phyloP scores from a whole-genome alignment of 2,888 invertebrate species.

The Andrena flavipes region DNA sequence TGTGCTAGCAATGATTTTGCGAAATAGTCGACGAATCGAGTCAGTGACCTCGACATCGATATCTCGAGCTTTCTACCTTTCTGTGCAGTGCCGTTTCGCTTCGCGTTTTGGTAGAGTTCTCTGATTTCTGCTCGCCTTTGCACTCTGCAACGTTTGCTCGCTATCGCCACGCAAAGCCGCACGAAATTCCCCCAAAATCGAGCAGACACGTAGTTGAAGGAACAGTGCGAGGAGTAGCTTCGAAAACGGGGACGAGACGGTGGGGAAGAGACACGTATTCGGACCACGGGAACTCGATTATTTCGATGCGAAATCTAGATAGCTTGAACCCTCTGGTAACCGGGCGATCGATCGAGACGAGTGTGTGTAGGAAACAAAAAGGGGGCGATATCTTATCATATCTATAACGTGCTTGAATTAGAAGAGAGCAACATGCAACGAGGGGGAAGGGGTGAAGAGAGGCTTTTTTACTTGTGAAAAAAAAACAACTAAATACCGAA shows the following conservation, averaged over 20 bases:
- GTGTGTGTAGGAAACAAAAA: conserved; percentile 41
- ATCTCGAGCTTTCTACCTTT: conserved; percentile 4
- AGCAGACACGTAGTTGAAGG: neutral
- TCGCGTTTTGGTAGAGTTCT: neutral
- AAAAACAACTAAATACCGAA: conserved; percentile 22
- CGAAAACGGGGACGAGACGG: conserved; percentile 5
- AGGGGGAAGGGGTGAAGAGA: conserved; percentile 32
- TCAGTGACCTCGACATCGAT: conserved; percentile 27
- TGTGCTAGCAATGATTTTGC: too few species aligned
- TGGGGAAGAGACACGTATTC: neutral
- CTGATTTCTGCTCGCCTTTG: conserved; percentile 15
- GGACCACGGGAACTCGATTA: conserved; percentile 32
- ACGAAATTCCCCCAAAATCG: conserved; percentile 7
- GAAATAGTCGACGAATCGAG: neutral
- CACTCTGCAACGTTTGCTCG: neutral
- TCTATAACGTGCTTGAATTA: conserved; percentile 80
- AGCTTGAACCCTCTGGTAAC: conserved; percentile 38
- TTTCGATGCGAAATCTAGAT: conserved; percentile 39
- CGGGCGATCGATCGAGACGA: conserved; percentile 55
- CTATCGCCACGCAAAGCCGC: neutral
- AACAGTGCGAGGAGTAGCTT: neutral
- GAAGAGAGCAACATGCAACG: conserved; percentile 55
- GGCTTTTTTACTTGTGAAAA: conserved; percentile 77
- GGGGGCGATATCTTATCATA: conserved; percentile 73
- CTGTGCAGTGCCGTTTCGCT: neutral